Evolutionary conservation across 2,888 invertebrate genomes (phyloP).

Genomic region (Antheraea assamensis): DNA sequence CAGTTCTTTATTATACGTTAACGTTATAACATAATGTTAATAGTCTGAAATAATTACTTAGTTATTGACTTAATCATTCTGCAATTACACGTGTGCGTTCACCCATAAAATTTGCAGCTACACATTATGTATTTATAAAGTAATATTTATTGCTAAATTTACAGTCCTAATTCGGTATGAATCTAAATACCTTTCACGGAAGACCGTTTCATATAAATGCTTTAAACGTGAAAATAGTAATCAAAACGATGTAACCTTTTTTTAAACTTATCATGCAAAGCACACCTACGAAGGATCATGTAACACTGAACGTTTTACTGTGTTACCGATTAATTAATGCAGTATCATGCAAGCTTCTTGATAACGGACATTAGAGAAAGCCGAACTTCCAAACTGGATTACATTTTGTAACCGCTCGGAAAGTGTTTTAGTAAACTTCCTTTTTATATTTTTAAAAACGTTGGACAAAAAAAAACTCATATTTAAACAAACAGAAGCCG

Average conservation of each 20-base stretch:
- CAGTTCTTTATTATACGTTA: no score
- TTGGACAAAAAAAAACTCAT: slow-evolving; percentile 7
- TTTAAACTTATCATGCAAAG: neutral
- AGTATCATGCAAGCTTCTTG: slow-evolving; percentile 76
- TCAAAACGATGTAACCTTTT: no score
- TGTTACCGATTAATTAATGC: slow-evolving; percentile 66
- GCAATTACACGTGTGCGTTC: slow-evolving; percentile 21
- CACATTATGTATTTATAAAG: no score
- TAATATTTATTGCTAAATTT: no score
- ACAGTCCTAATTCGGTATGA: neutral
- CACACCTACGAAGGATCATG: neutral
- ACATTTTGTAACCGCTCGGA: slow-evolving; percentile 28
- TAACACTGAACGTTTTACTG: neutral
- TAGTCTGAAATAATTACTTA: no score
- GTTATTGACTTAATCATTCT: no score
- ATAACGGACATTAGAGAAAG: slow-evolving; percentile 44
- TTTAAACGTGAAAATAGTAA: no score
- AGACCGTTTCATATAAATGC: neutral
- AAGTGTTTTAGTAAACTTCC: slow-evolving; percentile 40
- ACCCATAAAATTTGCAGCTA: neutral
- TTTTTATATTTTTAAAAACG: slow-evolving; percentile 22
- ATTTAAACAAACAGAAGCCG: slow-evolving; percentile 15
- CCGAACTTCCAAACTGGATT: slow-evolving; percentile 9
- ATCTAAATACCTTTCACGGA: neutral
- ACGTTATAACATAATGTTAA: no score